These are phyloP conservation scores for Heptranchias perlo DNA, from an alignment of 2,113 vertebrate genomes.

Conservation along the genomic window DNA sequence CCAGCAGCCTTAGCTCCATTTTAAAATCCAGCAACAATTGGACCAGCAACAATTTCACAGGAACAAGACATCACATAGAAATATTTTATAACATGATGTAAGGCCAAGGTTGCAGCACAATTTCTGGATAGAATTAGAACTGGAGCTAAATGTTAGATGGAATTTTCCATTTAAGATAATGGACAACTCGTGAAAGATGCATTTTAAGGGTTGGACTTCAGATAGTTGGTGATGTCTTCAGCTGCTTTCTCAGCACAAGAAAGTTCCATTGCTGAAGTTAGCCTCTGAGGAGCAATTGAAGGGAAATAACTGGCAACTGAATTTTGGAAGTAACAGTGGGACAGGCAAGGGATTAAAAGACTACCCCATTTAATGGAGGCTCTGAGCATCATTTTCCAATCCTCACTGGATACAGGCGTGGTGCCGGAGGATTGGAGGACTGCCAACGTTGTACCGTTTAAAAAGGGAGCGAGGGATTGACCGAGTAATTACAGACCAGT, in stretches of 20 bases:
- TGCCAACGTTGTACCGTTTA: no score
- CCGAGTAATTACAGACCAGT: no score
- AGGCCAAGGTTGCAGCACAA: background rate
- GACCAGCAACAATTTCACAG: background rate
- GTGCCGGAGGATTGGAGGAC: no score
- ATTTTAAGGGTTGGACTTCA: background rate
- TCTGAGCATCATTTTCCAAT: no score
- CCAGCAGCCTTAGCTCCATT: background rate
- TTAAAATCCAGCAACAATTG: background rate
- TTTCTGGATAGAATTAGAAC: background rate
- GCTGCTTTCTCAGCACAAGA: background rate
- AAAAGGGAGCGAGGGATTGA: no score
- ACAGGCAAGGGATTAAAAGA: background rate
- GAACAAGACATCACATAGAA: background rate
- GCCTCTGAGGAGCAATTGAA: background rate
- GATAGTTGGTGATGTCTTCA: background rate
- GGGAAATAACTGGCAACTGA: background rate
- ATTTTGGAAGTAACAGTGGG: background rate
- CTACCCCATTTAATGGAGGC: background rate
- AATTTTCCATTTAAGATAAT: background rate
- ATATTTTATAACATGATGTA: background rate
- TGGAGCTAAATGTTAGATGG: background rate
- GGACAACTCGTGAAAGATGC: background rate
- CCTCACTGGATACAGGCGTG: no score
- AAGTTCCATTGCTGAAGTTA: background rate